Base-by-base conservation (phyloP, 2,797 vertebrate species). In the Dendrocincla fuliginosa region DNA sequence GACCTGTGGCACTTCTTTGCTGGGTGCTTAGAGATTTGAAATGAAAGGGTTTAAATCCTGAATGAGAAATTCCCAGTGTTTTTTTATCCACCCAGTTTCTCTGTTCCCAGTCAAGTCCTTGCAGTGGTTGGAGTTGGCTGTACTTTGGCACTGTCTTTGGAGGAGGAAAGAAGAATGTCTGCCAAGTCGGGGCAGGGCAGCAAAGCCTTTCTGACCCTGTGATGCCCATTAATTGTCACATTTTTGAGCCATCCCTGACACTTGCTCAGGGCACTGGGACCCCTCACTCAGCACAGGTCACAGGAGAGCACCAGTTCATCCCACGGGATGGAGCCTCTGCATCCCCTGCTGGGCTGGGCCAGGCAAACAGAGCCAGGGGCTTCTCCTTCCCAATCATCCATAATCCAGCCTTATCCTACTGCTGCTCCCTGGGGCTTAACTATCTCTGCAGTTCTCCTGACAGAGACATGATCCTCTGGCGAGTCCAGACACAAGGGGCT, bases 221-320 rank as follows among this genome's bases (percentile, higher is more conserved):
- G 20, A 13, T 30, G 20, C 16, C 44, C 42, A 2, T 27, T 14
- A 17, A 32, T 13, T 61, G 41, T 13, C 41, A n/a, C 46, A 10
- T 27, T 24, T 55, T 17, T 23, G 23, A 39, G 32, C 37, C 13
- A 41, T 53, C 11, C 32, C 47, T 8, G 10, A 5, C 12, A 33
- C 22, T 70, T 6, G 13, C 44, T 5, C 2, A 2, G 63, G n/a
- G 7, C 0, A 0, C 32, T 12, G 70, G 25, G 13, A 7, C 13
- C 22, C 23, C 23, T 33, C 0, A 0, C 9, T 57, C 27, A 7
- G 15, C 8, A 1, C 9, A 10, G 55, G 39, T 6, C 14, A 27
- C 0, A 1, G 55, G 27, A 47, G 28, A 42, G 30, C 37, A 55
- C 16, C 2, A 1, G 47, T 20, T 30, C 24, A 19, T 47, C 59